These are phyloP conservation scores for Cynopterus brachyotis DNA, from an alignment of 2,113 vertebrate genomes.

Conservation along the genomic window DNA sequence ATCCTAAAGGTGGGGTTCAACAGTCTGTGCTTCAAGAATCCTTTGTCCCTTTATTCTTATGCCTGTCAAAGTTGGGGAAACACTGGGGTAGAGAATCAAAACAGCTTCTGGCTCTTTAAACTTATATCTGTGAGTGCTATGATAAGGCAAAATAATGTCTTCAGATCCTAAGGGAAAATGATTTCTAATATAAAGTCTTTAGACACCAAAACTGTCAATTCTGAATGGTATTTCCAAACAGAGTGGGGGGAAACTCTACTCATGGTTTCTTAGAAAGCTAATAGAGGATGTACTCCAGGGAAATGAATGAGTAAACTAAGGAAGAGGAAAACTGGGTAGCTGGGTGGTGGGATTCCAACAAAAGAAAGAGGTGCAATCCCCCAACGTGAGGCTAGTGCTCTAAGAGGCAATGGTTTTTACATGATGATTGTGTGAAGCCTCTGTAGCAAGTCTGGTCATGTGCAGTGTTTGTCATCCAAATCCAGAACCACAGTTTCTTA, in stretches of 20 bases:
- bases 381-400: not conserved
- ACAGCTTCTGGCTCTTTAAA: not conserved
- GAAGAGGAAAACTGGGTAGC: not conserved
- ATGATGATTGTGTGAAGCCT: not conserved
- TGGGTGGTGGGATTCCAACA: not conserved
- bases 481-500: not conserved
- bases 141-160: not conserved
- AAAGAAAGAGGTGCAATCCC: not conserved
- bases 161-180: not conserved
- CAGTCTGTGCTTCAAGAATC: not conserved
- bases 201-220: not conserved
- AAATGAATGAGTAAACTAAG: not conserved
- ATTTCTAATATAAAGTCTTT: not conserved
- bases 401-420: not conserved
- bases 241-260: not conserved
- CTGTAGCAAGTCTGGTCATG: not conserved
- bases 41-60: too few relatives aligned
- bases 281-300: not conserved
- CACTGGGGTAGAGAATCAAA: not conserved
- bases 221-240: not conserved
- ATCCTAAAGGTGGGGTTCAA: not conserved
- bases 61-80: not conserved
- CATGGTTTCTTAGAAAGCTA: not conserved
- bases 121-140: not conserved
- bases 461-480: not conserved